A percentile compares a stretch with the other conserved stretches of the same genome.
These are phyloP conservation scores for Melinaea marsaeus DNA, from an alignment of 2,888 invertebrate genomes.

Conservation along the genomic window DNA sequence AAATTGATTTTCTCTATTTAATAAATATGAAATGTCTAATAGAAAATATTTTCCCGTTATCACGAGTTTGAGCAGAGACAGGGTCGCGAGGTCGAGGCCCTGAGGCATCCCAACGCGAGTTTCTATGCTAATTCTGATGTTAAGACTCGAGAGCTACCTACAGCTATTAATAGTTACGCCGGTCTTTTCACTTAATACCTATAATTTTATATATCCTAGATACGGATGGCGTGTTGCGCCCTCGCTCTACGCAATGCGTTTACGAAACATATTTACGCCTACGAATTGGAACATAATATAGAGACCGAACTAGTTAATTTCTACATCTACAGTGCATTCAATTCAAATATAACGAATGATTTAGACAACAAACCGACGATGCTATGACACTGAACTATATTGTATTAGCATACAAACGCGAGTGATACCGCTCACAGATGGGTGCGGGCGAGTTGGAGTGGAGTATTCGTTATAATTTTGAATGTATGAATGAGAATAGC, in stretches of 20 bases:
- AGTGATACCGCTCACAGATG: constrained; percentile 62
- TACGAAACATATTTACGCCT: constrained; percentile 67
- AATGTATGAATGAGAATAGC: constrained; percentile 76
- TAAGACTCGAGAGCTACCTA: constrained; percentile 65
- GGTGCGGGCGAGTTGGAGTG: constrained; percentile 69
- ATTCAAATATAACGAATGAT: constrained; percentile 76
- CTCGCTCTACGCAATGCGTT: constrained; percentile 61
- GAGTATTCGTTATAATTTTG: constrained; percentile 74
- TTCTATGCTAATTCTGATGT: constrained; percentile 73
- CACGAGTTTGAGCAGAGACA: constrained; percentile 67
- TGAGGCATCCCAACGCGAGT: constrained; percentile 63
- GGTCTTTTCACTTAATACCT: constrained; percentile 61
- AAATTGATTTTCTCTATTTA: not conserved
- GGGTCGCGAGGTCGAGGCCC: constrained; percentile 72
- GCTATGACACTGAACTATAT: constrained; percentile 64
- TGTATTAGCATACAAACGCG: constrained; percentile 76
- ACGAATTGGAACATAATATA: constrained; percentile 54
- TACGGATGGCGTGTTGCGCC: constrained; percentile 46
- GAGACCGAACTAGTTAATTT: constrained; percentile 70
- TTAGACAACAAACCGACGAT: constrained; percentile 75
- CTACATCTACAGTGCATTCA: constrained; percentile 74
- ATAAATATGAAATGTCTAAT: constrained; percentile 36
- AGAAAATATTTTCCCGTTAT: constrained; percentile 72
- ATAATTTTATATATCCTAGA: constrained; percentile 51
- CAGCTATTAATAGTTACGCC: constrained; percentile 72